Base-by-base conservation (phyloP, 1,140 invertebrate species). In the Pygmarrhopalites habei region DNA sequence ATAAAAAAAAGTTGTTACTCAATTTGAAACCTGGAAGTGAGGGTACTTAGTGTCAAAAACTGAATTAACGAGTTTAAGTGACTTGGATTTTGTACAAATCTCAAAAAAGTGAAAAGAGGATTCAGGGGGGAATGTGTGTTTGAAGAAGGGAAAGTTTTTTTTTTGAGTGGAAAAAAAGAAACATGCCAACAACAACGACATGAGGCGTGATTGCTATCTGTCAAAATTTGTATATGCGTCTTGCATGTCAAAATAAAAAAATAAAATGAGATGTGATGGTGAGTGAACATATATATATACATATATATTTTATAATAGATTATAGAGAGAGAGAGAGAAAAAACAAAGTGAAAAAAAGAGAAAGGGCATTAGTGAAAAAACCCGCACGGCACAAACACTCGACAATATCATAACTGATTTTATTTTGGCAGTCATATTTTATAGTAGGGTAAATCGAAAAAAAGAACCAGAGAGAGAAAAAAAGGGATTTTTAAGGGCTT, bases 331-430 rank as follows among this genome's bases (percentile, higher is more conserved):
- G n/a, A n/a, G n/a, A 49, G 12, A n/a, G 19, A 12, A n/a, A 10
- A 49, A 12, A n/a, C 21, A 49, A 19, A n/a, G 25, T 12, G 7
- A 19, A 12, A 49, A 49, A n/a, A 21, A n/a, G 21, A n/a, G n/a
- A 25, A 7, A 25, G 25, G n/a, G 25, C n/a, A 49, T 49, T 39
- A 62, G 43, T 58, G 59, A 65, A 35, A 21, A 43, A 17, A n/a
- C 19, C 19, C 15, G 39, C 19, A 35, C 23, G 25, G 35, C 35
- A 39, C 7, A 39, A 39, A 17, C 35, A 39, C 35, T 39, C 35
- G 17, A 39, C 17, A 17, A 39, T 39, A 39, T 39, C 10, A 39
- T 39, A 10, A 39, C 35, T 10, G 10, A 10, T 39, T 10, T 39
- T 39, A 10, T 39, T 39, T 39, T 17, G 17, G 35, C 7, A 39